These are phyloP conservation scores for Lochmaea capreae DNA, from an alignment of 2,888 invertebrate species.

Conservation along the genomic window DNA sequence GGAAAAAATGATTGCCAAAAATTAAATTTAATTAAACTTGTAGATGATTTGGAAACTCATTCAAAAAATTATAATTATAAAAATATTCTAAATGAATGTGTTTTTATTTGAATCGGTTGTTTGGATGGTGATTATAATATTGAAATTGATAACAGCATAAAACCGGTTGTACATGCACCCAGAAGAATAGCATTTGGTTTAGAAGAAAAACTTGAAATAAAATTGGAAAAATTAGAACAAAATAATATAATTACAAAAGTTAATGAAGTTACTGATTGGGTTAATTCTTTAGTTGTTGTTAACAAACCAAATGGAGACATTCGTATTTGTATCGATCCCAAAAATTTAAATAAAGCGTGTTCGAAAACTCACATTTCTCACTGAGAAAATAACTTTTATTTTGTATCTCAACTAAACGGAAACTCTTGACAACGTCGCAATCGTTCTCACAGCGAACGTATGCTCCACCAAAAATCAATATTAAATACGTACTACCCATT, in stretches of 20 bases:
- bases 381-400: no score
- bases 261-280: constrained; percentile 38
- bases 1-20: background rate
- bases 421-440: no score
- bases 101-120: background rate
- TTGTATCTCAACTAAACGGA: no score
- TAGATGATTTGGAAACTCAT: no score
- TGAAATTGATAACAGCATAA: background rate
- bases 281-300: constrained; percentile 33
- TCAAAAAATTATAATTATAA: background rate
- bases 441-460: no score
- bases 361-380: no score
- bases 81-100: background rate
- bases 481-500: no score
- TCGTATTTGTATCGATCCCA: constrained; percentile 41
- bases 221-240: constrained; percentile 26
- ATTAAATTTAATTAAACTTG: no score
- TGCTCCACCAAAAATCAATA: no score
- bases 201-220: background rate
- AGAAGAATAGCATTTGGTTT: background rate
- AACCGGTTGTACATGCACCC: background rate
- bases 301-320: constrained; percentile 40
- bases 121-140: background rate
- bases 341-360: constrained; percentile 32
- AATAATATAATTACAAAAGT: constrained; percentile 25